Conservation (phyloP, 1,140 invertebrate genomes). For the Tetramorium alpestre region DNA sequence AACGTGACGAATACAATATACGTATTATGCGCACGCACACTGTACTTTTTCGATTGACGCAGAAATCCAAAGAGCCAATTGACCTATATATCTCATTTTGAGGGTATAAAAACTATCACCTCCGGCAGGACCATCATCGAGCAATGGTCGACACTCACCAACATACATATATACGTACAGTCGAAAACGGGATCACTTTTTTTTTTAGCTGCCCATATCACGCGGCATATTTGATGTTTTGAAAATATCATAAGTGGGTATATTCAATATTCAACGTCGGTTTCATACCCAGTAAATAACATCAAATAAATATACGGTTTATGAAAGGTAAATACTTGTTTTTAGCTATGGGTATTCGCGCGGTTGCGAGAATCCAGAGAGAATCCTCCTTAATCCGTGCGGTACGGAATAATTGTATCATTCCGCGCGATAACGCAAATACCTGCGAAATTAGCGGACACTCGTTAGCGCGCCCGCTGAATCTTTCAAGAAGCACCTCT, state of each 20-base stretch:
- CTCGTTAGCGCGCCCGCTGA: not conserved
- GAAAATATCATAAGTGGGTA: not conserved
- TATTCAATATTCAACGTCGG: not conserved
- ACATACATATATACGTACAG: not conserved
- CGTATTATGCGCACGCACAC: not conserved
- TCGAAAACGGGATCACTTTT: slow-evolving; percentile 27
- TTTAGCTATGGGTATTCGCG: not conserved
- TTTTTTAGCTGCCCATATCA: slow-evolving; percentile 14
- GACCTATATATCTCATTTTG: slow-evolving; percentile 37
- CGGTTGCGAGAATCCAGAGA: not conserved
- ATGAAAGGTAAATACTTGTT: not conserved
- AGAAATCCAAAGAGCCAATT: slow-evolving; percentile 45
- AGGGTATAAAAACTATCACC: slow-evolving; percentile 37
- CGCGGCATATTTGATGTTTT: slow-evolving; percentile 13
- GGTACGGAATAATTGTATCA: not conserved
- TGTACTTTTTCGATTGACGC: slow-evolving; percentile 27
- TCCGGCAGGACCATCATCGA: not conserved
- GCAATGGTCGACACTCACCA: not conserved
- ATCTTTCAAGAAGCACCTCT: slow-evolving; percentile 6
- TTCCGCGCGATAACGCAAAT: not conserved
- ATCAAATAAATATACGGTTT: not conserved
- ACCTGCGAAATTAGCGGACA: slow-evolving; percentile 8
- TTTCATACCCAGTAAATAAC: not conserved
- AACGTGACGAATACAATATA: not conserved
- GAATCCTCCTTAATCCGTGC: not conserved